phyloP scores from a whole-genome alignment of 2,113 vertebrate genomes.

The Oreocharis arfaki region DNA sequence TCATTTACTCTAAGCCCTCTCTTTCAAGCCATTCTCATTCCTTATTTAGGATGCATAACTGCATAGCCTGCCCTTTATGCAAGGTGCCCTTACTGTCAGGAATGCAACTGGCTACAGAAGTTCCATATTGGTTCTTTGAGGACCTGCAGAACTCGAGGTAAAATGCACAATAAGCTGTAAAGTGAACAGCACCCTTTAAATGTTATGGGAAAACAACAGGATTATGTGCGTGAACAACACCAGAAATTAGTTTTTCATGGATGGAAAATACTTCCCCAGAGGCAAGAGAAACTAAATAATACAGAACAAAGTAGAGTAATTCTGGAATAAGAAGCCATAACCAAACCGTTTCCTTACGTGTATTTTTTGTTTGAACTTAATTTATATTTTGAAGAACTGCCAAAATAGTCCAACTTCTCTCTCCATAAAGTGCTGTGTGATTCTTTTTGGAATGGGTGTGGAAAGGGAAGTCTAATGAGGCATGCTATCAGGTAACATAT shows the following conservation, averaged over 20 bases:
- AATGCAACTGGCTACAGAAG: neutral
- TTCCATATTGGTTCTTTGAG: neutral
- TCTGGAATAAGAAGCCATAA: neutral
- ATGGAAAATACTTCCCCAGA: conserved; percentile 16
- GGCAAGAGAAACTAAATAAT: neutral
- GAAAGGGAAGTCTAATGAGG: neutral
- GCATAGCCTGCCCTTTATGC: neutral
- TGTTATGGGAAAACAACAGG: neutral
- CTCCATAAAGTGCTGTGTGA: neutral
- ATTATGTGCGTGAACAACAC: neutral
- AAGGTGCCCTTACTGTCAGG: neutral
- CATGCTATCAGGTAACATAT: conserved; percentile 21
- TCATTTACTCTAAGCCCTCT: neutral
- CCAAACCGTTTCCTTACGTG: neutral
- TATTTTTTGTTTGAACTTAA: conserved; percentile 16
- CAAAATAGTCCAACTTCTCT: neutral
- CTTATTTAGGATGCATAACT: neutral
- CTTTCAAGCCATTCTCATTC: neutral
- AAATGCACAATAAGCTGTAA: neutral
- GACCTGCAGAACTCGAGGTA: neutral
- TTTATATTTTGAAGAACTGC: conserved; percentile 8
- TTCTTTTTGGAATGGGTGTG: neutral
- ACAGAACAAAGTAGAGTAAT: neutral
- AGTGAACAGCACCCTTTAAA: neutral
- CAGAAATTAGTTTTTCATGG: conserved; percentile 6